Conservation (phyloP, 2,113 vertebrate species). For the Hoplias malabaricus region DNA sequence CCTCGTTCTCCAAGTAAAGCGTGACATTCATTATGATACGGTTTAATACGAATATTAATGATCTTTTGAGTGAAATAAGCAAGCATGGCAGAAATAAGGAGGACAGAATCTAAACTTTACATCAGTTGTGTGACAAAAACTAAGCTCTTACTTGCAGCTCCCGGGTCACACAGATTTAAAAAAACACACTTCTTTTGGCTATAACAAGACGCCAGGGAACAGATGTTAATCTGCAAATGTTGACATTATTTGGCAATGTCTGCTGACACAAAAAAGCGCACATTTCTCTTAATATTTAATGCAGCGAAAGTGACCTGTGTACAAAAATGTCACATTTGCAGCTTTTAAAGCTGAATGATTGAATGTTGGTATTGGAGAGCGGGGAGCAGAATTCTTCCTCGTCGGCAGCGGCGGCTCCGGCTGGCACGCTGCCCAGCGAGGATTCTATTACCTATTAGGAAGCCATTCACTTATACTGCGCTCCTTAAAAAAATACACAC, state of each 20-base stretch:
- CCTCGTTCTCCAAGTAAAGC: too few species aligned
- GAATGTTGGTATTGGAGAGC: constrained; percentile 1
- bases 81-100: neutral
- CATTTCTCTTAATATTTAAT: constrained; percentile 14
- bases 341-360: constrained; percentile 15
- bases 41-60: neutral
- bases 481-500: constrained; percentile 35
- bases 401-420: constrained; percentile 8
- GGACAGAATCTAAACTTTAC: constrained; percentile 3
- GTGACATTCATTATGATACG: neutral
- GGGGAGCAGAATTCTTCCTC: constrained; percentile 3
- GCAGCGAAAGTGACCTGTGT: neutral
- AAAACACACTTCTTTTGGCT: constrained; percentile 3
- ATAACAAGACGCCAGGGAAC: neutral
- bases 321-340: neutral
- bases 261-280: neutral
- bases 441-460: constrained; percentile 54
- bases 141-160: neutral
- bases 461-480: constrained; percentile 48
- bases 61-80: neutral
- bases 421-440: constrained; percentile 51
- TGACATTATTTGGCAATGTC: constrained; percentile 18
- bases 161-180: neutral
- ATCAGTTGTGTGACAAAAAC: too few species aligned
- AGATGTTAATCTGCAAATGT: constrained; percentile 32